Percentiles rank a stretch among this genome's conserved stretches.
These are phyloP conservation scores for Haliclystus octoradiatus DNA, from an alignment of 30 jellyfish, hydroid and myxozoan genomes.

Conservation along the genomic window DNA sequence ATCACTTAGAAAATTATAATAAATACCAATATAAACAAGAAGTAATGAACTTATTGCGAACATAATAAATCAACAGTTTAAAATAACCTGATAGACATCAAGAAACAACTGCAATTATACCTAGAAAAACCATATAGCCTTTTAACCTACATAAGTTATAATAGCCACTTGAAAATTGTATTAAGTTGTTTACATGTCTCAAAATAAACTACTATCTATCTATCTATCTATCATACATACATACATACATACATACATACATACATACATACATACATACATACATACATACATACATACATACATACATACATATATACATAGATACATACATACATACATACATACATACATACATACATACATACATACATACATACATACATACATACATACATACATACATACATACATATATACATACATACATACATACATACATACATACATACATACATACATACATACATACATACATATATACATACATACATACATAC, in stretches of 20 bases:
- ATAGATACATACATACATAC: slow-evolving; percentile 10
- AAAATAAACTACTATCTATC: too few species aligned
- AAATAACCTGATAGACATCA: too few species aligned
- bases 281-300: slow-evolving; percentile 10
- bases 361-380: slow-evolving; percentile 10
- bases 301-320: slow-evolving; percentile 10
- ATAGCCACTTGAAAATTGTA: too few species aligned
- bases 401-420: slow-evolving; percentile 8
- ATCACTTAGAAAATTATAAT: too few species aligned
- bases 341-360: slow-evolving; percentile 10
- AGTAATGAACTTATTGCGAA: too few species aligned
- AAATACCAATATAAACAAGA: too few species aligned
- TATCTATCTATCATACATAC: too few species aligned
- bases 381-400: slow-evolving; percentile 10
- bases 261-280: slow-evolving; percentile 10
- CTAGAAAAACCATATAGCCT: too few species aligned
- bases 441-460: slow-evolving; percentile 10
- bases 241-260: slow-evolving; percentile 10
- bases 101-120: too few species aligned
- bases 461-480: slow-evolving; percentile 4
- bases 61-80: too few species aligned
- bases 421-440: slow-evolving; percentile 10
- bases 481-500: slow-evolving; percentile 8
- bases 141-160: too few species aligned
- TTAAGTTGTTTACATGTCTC: too few species aligned